phyloP scores from a whole-genome alignment of 2,113 vertebrate genomes.

The Rhabdomys dilectus region DNA sequence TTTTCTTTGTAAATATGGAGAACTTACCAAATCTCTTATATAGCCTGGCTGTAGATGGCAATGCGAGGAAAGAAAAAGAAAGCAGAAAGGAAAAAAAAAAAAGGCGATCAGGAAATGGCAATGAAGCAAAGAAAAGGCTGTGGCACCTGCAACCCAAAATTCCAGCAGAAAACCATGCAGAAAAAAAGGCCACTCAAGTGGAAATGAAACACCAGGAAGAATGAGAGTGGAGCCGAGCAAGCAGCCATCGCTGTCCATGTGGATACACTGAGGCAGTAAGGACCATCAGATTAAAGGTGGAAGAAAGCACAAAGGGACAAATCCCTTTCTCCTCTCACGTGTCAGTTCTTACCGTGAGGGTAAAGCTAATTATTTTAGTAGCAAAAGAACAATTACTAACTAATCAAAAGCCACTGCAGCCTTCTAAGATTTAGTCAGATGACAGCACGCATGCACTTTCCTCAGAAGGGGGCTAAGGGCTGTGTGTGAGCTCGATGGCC shows the following conservation, averaged over 20 bases:
- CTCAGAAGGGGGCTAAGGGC: slow-evolving; percentile 22
- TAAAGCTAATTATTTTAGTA: slow-evolving; percentile 59
- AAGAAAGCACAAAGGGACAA: slow-evolving; percentile 32
- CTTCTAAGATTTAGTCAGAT: neutral
- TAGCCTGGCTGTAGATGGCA: slow-evolving; percentile 97
- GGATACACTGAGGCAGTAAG: slow-evolving; percentile 30
- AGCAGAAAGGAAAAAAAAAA: slow-evolving; percentile 83
- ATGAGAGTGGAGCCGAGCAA: slow-evolving; percentile 76
- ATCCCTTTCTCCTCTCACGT: neutral
- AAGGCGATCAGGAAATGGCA: slow-evolving; percentile 90
- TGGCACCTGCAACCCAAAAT: slow-evolving; percentile 86
- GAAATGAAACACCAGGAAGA: slow-evolving; percentile 78
- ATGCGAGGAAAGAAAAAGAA: slow-evolving; percentile 85
- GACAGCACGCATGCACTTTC: slow-evolving; percentile 57
- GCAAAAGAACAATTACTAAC: slow-evolving; percentile 45
- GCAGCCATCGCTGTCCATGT: neutral
- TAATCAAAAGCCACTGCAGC: slow-evolving; percentile 16
- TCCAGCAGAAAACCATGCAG: slow-evolving; percentile 88
- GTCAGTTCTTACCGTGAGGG: neutral
- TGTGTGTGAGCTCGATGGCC: slow-evolving; percentile 28
- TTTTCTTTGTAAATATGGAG: slow-evolving; percentile 76
- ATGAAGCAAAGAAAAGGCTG: slow-evolving; percentile 87
- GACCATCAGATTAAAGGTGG: slow-evolving; percentile 45
- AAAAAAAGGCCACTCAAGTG: slow-evolving; percentile 74
- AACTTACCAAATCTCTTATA: slow-evolving; percentile 99